Evolutionary conservation across 1,140 invertebrate genomes (phyloP).

Genomic region (Megathymus violae): DNA sequence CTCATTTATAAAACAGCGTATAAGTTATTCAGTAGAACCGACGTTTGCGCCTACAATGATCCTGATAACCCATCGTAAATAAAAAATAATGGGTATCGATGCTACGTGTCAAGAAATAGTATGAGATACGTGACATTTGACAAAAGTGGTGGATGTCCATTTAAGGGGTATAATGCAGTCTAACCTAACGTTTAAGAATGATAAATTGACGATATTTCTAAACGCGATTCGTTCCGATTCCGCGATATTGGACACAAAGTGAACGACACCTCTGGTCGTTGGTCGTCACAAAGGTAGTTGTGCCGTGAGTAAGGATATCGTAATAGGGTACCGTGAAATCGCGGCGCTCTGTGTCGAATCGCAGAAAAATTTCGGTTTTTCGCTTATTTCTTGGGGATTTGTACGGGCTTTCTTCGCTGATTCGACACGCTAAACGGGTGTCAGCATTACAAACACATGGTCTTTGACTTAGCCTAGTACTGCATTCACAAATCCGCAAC

Average conservation of each 20-base stretch:
- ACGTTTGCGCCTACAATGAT: not conserved
- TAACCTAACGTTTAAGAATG: constrained; percentile 76
- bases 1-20: constrained; percentile 27
- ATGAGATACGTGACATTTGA: constrained; percentile 73
- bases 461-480: constrained; percentile 68
- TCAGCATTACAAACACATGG: constrained; percentile 80
- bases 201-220: constrained; percentile 76
- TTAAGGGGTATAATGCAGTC: constrained; percentile 61
- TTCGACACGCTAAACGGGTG: constrained; percentile 77
- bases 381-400: constrained; percentile 83
- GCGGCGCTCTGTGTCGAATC: constrained; percentile 69
- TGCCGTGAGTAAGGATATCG: constrained; percentile 51
- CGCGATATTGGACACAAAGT: constrained; percentile 62
- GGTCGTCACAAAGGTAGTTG: constrained; percentile 25
- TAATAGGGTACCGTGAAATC: constrained; percentile 79
- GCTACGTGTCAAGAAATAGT: constrained; percentile 65
- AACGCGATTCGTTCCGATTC: constrained; percentile 76
- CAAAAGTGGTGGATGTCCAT: constrained; percentile 69
- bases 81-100: constrained; percentile 51
- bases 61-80: constrained; percentile 41
- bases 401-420: constrained; percentile 80
- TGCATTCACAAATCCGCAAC: constrained; percentile 65
- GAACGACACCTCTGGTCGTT: constrained; percentile 52
- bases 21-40: constrained; percentile 23
- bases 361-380: constrained; percentile 83